phyloP scores from a whole-genome alignment of 2,888 invertebrate species.

The Cataglyphis livida region DNA sequence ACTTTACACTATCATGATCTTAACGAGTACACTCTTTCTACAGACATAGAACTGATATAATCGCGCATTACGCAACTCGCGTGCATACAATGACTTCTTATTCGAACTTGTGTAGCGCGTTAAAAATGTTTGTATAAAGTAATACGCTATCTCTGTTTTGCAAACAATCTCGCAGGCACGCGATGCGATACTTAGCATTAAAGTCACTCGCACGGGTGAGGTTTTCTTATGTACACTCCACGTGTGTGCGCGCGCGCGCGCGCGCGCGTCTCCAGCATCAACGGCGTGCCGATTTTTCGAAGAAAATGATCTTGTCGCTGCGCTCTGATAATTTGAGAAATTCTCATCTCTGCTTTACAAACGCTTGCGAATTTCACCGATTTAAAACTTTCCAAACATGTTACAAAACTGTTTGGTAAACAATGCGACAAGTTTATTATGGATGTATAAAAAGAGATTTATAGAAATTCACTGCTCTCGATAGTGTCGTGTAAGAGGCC shows the following conservation, averaged over 20 bases:
- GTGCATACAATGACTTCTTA: conserved; percentile 36
- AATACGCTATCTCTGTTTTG: conserved; percentile 38
- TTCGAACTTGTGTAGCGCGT: conserved; percentile 1
- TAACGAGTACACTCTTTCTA: background rate
- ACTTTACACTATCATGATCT: background rate
- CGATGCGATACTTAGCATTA: background rate
- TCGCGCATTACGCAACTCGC: background rate
- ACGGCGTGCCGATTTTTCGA: conserved; percentile 27
- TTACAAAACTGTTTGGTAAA: background rate
- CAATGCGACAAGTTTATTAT: conserved; percentile 1
- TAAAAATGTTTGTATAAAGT: conserved; percentile 30
- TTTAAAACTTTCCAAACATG: background rate
- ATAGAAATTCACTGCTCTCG: conserved; percentile 49
- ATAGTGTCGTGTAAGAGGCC: background rate
- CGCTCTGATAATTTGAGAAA: conserved; percentile 52
- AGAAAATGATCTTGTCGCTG: conserved; percentile 31
- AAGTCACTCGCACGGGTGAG: background rate
- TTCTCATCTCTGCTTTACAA: background rate
- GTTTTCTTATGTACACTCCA: background rate
- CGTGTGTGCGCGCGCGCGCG: background rate
- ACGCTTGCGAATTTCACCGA: background rate
- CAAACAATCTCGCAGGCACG: conserved; percentile 20
- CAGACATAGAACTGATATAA: background rate
- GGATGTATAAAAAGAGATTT: conserved; percentile 1
- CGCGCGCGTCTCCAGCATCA: background rate